Evolutionary conservation across 64 coral and sea anemone genomes (phyloP), one percentile per base, ranked within the genome.

Genomic region (Montipora cactus): DNA sequence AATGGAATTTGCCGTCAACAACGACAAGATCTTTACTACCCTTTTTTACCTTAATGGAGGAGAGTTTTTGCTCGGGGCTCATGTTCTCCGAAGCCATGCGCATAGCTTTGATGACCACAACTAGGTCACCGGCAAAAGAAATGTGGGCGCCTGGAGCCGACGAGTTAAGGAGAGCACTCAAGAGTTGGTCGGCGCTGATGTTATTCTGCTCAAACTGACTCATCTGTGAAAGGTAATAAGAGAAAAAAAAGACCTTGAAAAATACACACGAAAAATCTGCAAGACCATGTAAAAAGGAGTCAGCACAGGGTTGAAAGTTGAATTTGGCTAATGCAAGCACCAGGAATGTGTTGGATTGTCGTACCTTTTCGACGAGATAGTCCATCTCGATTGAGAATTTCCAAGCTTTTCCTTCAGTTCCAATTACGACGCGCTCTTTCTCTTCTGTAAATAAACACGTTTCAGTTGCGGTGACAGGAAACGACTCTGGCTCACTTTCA

Each of bases 371-470:
- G 22, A 79, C 25, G 8, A 93, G 23, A 10, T 9, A 18, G 49
- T 87, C 83, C 92, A 93, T 88, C 48, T 88, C 66, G 52, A 52
- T 50, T 19, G 91, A 79, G 16, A 66, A 93, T 22, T 67, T 87
- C 91, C 91, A 93, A 3, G 72, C 22, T 87, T 67, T 84, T 0
- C 91, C 91, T 25, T 75, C 61, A 9, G 91, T 61, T 76, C 74
- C 73, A 19, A 25, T 93, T 13, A 93, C 46, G 23, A 87, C 1
- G 1, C 91, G 81, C 45, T 77, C 74, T 78, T 87, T 93, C 28
- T 74, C 72, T 37, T 77, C 91, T 93, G 72, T 21, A 86, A 93
- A 76, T 64, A 15, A 14, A 66, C 9, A 28, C 22, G 25, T 23
- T 20, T 71, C 53, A 7, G 8, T 81, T 59, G 76, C 61, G 61